Evolutionary conservation across 2,797 vertebrate species (phyloP).

Genomic region (Sphaeramia orbicularis): DNA sequence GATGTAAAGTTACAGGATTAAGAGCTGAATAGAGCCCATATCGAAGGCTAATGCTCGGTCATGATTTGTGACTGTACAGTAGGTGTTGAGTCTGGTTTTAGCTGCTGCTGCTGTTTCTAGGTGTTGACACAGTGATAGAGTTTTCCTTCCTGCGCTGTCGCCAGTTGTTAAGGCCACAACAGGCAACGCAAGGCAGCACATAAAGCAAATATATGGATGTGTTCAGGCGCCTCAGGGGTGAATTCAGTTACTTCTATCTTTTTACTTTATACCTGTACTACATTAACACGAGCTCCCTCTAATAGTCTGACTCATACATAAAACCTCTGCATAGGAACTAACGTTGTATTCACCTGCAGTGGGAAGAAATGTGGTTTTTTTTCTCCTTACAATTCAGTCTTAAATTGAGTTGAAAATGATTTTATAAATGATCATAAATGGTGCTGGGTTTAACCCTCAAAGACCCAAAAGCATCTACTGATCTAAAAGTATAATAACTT

Average conservation of each 20-base stretch:
- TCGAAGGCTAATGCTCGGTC: background rate
- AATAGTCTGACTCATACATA: too few relatives aligned
- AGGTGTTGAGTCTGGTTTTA: background rate
- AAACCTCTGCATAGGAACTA: too few relatives aligned
- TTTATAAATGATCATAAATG: too few relatives aligned
- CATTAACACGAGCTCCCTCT: too few relatives aligned
- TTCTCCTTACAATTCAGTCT: too few relatives aligned
- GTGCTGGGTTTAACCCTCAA: too few relatives aligned
- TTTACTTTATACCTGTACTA: too few relatives aligned
- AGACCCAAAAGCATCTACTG: too few relatives aligned
- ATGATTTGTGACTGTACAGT: background rate
- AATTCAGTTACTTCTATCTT: background rate
- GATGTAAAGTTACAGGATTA: background rate
- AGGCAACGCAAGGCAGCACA: background rate
- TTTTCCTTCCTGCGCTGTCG: slow-evolving; percentile 31
- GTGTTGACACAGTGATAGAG: slow-evolving; percentile 51
- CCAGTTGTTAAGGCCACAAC: background rate
- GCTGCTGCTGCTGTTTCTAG: slow-evolving; percentile 10
- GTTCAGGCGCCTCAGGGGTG: background rate
- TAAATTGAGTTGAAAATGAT: too few relatives aligned
- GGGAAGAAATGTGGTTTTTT: too few relatives aligned
- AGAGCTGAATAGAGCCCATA: background rate
- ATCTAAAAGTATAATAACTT: too few relatives aligned
- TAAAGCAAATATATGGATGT: background rate
- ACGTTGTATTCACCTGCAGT: too few relatives aligned